phyloP scores from a whole-genome alignment of 2,888 invertebrate species.

The Ellobium chinense region DNA sequence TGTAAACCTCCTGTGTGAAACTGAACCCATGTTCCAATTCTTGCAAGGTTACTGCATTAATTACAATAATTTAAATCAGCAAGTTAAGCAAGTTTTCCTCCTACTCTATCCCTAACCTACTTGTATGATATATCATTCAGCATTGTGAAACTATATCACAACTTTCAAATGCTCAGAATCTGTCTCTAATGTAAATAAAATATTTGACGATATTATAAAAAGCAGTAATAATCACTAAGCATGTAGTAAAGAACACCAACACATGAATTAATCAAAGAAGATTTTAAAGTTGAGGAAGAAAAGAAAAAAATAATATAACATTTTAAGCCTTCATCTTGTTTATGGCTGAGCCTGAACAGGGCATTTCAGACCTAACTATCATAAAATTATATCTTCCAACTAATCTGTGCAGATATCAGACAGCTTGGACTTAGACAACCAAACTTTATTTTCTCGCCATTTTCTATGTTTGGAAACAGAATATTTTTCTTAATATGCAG shows the following conservation, averaged over 20 bases:
- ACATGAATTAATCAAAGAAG: background rate
- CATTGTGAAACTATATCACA: background rate
- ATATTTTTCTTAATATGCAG: background rate
- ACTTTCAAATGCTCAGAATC: background rate
- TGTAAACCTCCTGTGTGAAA: background rate
- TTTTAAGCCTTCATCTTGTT: background rate
- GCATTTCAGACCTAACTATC: background rate
- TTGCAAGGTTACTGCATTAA: background rate
- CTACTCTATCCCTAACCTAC: background rate
- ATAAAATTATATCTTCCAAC: background rate
- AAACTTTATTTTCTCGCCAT: background rate
- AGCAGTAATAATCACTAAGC: background rate
- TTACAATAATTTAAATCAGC: background rate
- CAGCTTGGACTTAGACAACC: background rate
- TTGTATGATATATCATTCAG: background rate
- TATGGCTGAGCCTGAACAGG: background rate
- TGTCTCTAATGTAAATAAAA: background rate
- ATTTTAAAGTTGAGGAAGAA: too few species aligned
- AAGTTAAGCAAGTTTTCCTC: background rate
- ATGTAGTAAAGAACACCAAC: background rate
- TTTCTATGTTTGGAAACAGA: background rate
- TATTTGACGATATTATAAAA: background rate
- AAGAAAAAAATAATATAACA: background rate
- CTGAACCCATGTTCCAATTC: background rate
- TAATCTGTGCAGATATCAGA: background rate